Percentiles rank a stretch among this genome's conserved stretches.
Conservation (phyloP, 2,797 vertebrate species). For the Toxotes lorentzi region DNA sequence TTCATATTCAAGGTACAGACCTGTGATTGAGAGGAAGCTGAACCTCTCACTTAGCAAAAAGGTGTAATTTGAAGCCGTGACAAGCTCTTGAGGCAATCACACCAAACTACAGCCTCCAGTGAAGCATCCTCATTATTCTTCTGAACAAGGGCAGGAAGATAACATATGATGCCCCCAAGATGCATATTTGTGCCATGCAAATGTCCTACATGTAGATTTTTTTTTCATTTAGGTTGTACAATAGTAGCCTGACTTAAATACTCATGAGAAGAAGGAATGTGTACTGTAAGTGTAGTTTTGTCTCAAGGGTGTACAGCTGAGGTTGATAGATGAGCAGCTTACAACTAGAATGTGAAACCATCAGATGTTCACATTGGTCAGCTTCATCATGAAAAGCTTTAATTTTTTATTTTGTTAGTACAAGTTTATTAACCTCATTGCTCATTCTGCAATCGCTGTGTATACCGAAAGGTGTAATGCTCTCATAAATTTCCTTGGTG, state of each 20-base stretch:
- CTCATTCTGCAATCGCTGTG: background rate
- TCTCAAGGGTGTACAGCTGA: background rate
- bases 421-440: background rate
- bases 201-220: background rate
- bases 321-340: background rate
- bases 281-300: background rate
- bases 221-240: slow-evolving; percentile 7
- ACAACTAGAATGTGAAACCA: background rate
- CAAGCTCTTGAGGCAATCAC: slow-evolving; percentile 18
- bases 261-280: slow-evolving; percentile 12
- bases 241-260: slow-evolving; percentile 20
- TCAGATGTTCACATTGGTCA: background rate
- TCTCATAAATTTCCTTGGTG: background rate
- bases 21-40: background rate
- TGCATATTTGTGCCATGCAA: slow-evolving; percentile 26
- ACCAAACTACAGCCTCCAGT: background rate
- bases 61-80: slow-evolving; percentile 13
- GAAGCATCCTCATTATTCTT: slow-evolving; percentile 24
- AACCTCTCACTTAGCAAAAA: slow-evolving; percentile 7
- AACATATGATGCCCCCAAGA: slow-evolving; percentile 5
- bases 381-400: background rate
- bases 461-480: background rate
- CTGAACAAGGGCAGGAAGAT: background rate
- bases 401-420: background rate
- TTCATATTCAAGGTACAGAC: background rate